Base-by-base conservation (phyloP, 2,113 vertebrate species). In the Oreotragus oreotragus region DNA sequence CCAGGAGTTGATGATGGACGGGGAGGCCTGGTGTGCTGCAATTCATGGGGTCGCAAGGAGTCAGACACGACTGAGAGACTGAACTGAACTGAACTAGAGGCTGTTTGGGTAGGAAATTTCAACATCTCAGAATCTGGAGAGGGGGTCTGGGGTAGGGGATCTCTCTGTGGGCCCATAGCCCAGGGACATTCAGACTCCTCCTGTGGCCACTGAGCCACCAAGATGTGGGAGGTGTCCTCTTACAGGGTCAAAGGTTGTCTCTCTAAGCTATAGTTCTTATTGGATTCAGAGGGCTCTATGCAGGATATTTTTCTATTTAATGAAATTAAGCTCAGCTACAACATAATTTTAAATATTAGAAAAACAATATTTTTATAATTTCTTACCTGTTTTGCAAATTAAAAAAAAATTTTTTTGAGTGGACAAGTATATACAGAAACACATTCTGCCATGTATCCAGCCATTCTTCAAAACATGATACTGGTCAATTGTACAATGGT, bases 91-190 rank as follows among this genome's bases (percentile, higher is more conserved):
- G n/a, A n/a, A n/a, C n/a, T n/a, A n/a, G n/a, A n/a, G n/a, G n/a
- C n/a, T 87, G 12, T 87, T 88, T 36, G 25, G 2, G 17, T 12
- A 39, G 39, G n/a, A 51, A 79, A 57, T 60, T 58, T 47, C 12
- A 70, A 43, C 53, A 70, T 36, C 13, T 11, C 19, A 23, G 70
- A 57, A 60, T 3, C 30, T 27, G 16, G 7, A n/a, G 3, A 6
- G 0, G 11, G 11, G 0, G 7, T 73, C 45, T 57, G 19, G 13
- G 6, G 6, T 4, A 55, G 1, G 6, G 12, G 1, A 16, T 1
- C 36, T 11, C 23, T 11, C 5, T 86, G 39, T 14, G 13, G 21
- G 13, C 3, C 28, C 28, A 43, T 6, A 53, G 36, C 14, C 17
- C 3, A 6, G 76, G 36, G 19, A 16, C 4, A 2, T 7, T 5